Percentiles rank a stretch among this genome's conserved stretches.
Evolutionary conservation across 2,113 vertebrate genomes (phyloP).

Genomic region (Anolis sagrei): DNA sequence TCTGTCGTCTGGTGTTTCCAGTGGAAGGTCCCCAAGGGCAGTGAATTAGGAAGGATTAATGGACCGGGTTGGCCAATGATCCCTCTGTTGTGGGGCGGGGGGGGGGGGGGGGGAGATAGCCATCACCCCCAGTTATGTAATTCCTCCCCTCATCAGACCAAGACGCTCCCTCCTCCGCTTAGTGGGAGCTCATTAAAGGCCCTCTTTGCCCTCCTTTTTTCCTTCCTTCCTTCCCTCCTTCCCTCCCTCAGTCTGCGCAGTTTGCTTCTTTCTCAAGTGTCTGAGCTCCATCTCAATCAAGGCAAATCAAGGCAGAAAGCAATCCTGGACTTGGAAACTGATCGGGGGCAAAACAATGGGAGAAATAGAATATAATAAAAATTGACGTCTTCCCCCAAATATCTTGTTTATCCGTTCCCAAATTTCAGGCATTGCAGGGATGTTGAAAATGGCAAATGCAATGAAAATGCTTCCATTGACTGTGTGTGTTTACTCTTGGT

Average conservation of each 20-base stretch:
- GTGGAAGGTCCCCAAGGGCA: neutral
- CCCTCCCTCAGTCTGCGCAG: too few species aligned
- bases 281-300: neutral
- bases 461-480: too few species aligned
- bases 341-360: too few species aligned
- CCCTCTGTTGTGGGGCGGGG: too few species aligned
- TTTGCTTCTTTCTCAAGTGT: neutral
- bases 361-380: too few species aligned
- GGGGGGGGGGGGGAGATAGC: neutral
- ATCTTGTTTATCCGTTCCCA: too few species aligned
- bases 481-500: too few species aligned
- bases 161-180: neutral
- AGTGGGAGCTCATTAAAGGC: conserved; percentile 2
- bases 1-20: neutral
- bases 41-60: conserved; percentile 43
- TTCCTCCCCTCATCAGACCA: conserved; percentile 8
- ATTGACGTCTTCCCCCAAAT: too few species aligned
- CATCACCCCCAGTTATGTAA: conserved; percentile 5
- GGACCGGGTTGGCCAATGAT: conserved; percentile 15
- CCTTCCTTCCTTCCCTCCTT: too few species aligned
- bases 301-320: neutral
- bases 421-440: too few species aligned
- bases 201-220: neutral
- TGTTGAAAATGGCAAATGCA: too few species aligned
- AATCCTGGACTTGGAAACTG: neutral